Percentiles rank a stretch among this genome's conserved stretches.
Conservation (phyloP, 1,140 invertebrate genomes). For the Bombus soroeensis region DNA sequence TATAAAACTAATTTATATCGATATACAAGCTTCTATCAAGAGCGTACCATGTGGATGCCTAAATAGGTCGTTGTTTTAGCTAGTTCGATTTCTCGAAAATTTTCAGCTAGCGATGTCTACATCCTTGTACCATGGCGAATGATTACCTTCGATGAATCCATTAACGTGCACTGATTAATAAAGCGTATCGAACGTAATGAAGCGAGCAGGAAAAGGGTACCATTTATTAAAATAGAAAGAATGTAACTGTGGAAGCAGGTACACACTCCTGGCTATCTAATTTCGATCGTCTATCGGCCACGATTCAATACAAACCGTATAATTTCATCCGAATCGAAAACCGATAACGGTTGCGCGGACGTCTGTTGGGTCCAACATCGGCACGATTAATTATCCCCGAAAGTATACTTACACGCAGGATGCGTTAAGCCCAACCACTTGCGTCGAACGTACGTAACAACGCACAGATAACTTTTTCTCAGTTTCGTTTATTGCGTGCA, state of each 20-base stretch:
- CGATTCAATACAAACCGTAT: conserved; percentile 38
- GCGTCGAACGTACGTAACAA: neutral
- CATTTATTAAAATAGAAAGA: conserved; percentile 50
- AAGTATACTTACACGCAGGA: neutral
- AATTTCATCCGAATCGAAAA: conserved; percentile 54
- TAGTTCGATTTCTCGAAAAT: neutral
- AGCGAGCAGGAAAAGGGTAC: neutral
- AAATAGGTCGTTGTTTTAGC: conserved; percentile 18
- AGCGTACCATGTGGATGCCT: neutral
- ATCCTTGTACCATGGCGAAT: conserved; percentile 3
- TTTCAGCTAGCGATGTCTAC: neutral
- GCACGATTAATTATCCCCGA: conserved; percentile 58
- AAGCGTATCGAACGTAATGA: conserved; percentile 25
- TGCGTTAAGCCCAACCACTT: neutral
- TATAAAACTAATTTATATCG: conserved; percentile 18
- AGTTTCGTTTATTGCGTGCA: conserved; percentile 49
- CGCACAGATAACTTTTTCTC: conserved; percentile 33
- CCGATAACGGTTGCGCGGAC: conserved; percentile 45
- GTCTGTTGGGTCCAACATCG: conserved; percentile 37
- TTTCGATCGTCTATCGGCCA: conserved; percentile 37
- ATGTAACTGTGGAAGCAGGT: conserved; percentile 21
- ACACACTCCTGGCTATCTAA: conserved; percentile 20
- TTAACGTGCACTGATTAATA: neutral
- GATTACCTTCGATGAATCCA: conserved; percentile 29
- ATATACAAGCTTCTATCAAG: conserved; percentile 1